phyloP scores from a whole-genome alignment of 2,113 vertebrate species.

The Carassius auratus region DNA sequence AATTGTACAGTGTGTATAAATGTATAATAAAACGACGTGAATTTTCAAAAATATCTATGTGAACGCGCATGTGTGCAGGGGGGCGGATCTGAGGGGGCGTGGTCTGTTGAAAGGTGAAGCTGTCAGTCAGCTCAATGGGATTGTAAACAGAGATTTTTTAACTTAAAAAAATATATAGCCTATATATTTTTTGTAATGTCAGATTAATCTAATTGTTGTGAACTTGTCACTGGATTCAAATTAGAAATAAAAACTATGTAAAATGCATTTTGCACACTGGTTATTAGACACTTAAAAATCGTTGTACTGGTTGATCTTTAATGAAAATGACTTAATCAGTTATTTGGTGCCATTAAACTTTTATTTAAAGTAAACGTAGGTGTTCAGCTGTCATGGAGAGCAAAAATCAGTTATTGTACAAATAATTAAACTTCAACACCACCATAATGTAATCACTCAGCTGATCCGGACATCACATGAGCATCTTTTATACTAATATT shows the following conservation, averaged over 20 bases:
- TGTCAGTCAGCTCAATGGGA: neutral
- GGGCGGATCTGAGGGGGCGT: conserved; percentile 10
- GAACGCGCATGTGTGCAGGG: conserved; percentile 48
- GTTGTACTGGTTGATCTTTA: too few relatives aligned
- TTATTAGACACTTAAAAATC: too few relatives aligned
- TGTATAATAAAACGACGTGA: conserved; percentile 74
- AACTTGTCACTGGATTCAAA: too few relatives aligned
- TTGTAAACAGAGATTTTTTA: too few relatives aligned
- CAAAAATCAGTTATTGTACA: neutral
- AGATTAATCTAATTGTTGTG: too few relatives aligned
- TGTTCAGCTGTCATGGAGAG: neutral
- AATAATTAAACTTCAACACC: neutral
- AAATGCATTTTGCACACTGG: too few relatives aligned
- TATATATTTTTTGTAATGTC: too few relatives aligned
- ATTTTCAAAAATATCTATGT: conserved; percentile 61
- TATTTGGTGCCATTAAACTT: neutral
- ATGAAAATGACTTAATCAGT: neutral
- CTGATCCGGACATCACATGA: neutral
- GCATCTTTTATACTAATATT: neutral
- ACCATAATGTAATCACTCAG: neutral
- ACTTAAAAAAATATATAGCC: too few relatives aligned
- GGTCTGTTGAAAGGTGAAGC: neutral
- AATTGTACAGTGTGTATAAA: conserved; percentile 90
- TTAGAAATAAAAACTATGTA: too few relatives aligned
- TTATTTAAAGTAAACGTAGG: neutral